Conservation (phyloP, 1,140 invertebrate species). For the Mycetomoellerius zeteki region DNA sequence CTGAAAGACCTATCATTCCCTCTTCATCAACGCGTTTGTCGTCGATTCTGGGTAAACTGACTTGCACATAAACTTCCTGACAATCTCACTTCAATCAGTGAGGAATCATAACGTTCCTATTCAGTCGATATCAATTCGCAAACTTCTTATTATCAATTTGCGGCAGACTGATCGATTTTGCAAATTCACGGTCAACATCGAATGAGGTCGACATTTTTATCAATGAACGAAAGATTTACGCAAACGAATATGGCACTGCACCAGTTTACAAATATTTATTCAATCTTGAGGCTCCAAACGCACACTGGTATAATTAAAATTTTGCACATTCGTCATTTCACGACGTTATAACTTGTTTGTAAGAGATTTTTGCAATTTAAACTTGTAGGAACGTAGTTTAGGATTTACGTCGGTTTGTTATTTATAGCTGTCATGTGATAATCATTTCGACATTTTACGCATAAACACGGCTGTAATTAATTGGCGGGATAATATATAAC, state of each 20-base stretch:
- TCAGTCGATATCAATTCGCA: neutral
- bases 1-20: neutral
- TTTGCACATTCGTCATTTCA: neutral
- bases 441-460: neutral
- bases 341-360: neutral
- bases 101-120: neutral
- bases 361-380: neutral
- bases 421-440: neutral
- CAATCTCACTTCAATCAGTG: neutral
- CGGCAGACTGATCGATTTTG: conserved; percentile 4
- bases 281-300: neutral
- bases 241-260: neutral
- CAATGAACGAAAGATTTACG: conserved; percentile 10
- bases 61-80: neutral
- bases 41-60: neutral
- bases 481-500: neutral
- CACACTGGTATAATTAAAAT: neutral
- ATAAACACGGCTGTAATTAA: neutral
- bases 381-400: too few relatives aligned
- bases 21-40: neutral
- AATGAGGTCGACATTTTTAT: neutral
- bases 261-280: neutral
- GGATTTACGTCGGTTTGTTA: neutral
- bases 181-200: conserved; percentile 43
- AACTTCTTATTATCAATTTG: neutral